phyloP scores from a whole-genome alignment of 2,797 vertebrate species.

The Glossophaga mutica region DNA sequence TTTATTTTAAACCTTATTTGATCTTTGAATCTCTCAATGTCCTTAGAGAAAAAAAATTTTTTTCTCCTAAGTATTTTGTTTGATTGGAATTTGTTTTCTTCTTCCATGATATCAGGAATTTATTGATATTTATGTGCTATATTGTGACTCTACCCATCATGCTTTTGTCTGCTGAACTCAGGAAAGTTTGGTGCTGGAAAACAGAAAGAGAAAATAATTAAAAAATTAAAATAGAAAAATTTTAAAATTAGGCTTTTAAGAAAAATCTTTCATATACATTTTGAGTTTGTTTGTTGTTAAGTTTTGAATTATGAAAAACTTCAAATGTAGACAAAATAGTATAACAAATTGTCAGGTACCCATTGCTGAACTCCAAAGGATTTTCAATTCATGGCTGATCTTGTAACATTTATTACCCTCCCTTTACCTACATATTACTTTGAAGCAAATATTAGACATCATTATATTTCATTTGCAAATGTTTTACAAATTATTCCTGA shows the following conservation, averaged over 20 bases:
- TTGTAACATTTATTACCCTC: not conserved
- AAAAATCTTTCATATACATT: not conserved
- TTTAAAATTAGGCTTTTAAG: not conserved
- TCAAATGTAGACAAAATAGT: not conserved
- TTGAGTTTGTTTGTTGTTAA: not conserved
- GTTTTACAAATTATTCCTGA: not conserved
- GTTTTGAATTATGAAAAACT: not conserved
- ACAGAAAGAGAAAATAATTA: not conserved
- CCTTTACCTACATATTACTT: not conserved
- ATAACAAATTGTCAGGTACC: not conserved
- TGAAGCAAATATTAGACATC: not conserved
- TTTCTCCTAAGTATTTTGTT: not conserved
- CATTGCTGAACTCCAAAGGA: not conserved
- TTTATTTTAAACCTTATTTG: not conserved
- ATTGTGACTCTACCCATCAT: not conserved
- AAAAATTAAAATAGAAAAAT: not conserved
- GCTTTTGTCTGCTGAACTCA: not conserved
- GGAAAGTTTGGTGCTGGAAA: not conserved
- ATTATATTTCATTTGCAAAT: slow-evolving; percentile 12
- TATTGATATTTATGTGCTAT: not conserved
- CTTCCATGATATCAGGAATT: not conserved
- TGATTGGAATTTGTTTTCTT: not conserved
- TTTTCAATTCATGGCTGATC: not conserved
- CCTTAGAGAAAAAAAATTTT: not conserved
- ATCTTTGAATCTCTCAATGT: not conserved